These are phyloP conservation scores for Batillaria attramentaria DNA, from an alignment of 1,140 invertebrate genomes.

Conservation along the genomic window DNA sequence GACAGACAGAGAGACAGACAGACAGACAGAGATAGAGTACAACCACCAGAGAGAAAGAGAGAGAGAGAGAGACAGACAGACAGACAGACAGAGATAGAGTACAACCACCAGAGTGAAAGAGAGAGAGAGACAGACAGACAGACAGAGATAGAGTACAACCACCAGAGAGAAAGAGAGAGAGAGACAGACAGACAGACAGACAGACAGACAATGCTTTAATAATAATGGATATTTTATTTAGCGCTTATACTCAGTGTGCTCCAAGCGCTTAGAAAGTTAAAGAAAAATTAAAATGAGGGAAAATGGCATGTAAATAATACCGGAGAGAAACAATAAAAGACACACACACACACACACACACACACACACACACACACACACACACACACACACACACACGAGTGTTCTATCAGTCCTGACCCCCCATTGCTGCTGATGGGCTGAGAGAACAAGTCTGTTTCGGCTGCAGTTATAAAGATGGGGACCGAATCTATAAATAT, in stretches of 20 bases:
- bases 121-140: neutral
- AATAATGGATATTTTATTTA: too few relatives aligned
- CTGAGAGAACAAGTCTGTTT: too few relatives aligned
- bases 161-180: neutral
- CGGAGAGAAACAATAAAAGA: too few relatives aligned
- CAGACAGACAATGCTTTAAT: too few relatives aligned
- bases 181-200: neutral
- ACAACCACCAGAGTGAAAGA: too few relatives aligned
- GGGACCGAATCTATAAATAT: too few relatives aligned
- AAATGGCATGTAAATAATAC: too few relatives aligned
- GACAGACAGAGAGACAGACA: neutral
- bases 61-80: neutral
- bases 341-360: neutral
- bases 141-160: neutral
- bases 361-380: neutral
- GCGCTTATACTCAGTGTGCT: too few relatives aligned
- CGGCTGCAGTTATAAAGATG: too few relatives aligned
- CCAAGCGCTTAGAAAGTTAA: too few relatives aligned
- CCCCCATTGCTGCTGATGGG: neutral
- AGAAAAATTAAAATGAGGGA: too few relatives aligned
- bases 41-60: neutral
- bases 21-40: neutral
- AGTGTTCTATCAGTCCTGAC: neutral
- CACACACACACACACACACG: conserved; percentile 10
- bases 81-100: neutral